Conservation (phyloP, 2,113 vertebrate genomes). For the Lepisosteus osseus region DNA sequence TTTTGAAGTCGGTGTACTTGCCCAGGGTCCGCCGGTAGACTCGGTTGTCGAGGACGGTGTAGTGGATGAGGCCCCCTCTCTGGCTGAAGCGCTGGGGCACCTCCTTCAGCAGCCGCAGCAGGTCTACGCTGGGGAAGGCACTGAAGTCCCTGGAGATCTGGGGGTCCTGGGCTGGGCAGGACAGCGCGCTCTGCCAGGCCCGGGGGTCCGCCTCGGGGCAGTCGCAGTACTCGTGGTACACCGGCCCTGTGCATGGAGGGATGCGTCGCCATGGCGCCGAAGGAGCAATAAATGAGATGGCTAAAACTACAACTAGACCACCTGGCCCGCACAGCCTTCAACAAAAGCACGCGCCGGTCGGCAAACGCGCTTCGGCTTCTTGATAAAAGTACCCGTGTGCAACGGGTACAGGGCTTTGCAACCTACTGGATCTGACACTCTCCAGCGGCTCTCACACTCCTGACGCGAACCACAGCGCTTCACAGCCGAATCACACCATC, state of each 20-base stretch:
- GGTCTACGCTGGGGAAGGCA: conserved; percentile 76
- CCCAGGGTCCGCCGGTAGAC: conserved; percentile 80
- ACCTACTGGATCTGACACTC: too few species aligned
- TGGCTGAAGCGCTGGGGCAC: conserved; percentile 76
- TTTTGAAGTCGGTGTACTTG: conserved; percentile 96
- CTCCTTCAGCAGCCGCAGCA: conserved; percentile 74
- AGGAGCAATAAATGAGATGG: too few species aligned
- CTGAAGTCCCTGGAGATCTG: conserved; percentile 78
- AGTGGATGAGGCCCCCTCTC: conserved; percentile 84
- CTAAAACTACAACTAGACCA: too few species aligned
- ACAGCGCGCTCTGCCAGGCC: conserved; percentile 67
- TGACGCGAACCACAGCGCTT: too few species aligned
- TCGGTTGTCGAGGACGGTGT: conserved; percentile 74
- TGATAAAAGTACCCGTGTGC: too few species aligned
- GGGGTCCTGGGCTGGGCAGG: conserved; percentile 73
- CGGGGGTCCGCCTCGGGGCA: conserved; percentile 72
- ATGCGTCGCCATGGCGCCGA: not conserved
- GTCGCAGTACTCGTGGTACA: conserved; percentile 87
- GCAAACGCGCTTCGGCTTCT: too few species aligned
- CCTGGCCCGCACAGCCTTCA: too few species aligned
- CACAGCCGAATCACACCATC: too few species aligned
- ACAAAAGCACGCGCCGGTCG: too few species aligned
- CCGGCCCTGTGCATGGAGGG: conserved; percentile 62
- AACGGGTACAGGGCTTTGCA: too few species aligned
- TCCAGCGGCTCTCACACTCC: too few species aligned